phyloP scores from a whole-genome alignment of 2,797 vertebrate genomes.

The Enteromius unitaeniatus region DNA sequence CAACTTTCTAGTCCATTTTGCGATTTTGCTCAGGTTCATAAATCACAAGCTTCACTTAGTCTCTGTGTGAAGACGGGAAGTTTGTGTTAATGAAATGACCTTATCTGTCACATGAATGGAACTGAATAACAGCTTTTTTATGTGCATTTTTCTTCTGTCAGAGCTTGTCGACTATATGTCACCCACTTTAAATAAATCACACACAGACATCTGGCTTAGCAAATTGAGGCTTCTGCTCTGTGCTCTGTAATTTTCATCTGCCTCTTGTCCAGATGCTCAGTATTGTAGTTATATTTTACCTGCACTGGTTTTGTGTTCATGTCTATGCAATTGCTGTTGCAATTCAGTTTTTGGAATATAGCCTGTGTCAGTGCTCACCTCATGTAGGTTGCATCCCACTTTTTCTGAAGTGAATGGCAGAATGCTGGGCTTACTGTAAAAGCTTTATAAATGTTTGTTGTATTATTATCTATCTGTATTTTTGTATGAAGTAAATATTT shows the following conservation, averaged over 20 bases:
- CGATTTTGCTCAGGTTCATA: slow-evolving; percentile 35
- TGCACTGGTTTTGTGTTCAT: slow-evolving; percentile 28
- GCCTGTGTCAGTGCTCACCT: slow-evolving; percentile 28
- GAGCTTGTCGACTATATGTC: not conserved
- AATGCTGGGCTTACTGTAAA: slow-evolving; percentile 41
- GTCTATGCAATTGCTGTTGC: slow-evolving; percentile 36
- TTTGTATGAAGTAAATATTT: slow-evolving; percentile 51
- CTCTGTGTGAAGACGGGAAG: not conserved
- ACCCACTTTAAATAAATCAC: slow-evolving; percentile 4
- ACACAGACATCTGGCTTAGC: not conserved
- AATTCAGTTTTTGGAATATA: slow-evolving; percentile 19
- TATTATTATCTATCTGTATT: slow-evolving; percentile 51
- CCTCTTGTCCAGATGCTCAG: not conserved
- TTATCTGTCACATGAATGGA: not conserved
- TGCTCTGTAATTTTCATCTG: slow-evolving; percentile 23
- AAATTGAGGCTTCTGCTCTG: slow-evolving; percentile 25
- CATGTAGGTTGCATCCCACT: slow-evolving; percentile 17
- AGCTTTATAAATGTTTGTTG: slow-evolving; percentile 46
- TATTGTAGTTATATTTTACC: slow-evolving; percentile 1
- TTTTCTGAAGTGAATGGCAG: slow-evolving; percentile 23
- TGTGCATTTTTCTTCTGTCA: slow-evolving; percentile 26
- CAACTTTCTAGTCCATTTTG: not conserved
- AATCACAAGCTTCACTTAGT: not conserved
- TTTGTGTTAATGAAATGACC: not conserved
- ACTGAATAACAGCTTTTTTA: not conserved